phyloP scores from a whole-genome alignment of 2,888 invertebrate species.

The Agonopterix subpropinquella region DNA sequence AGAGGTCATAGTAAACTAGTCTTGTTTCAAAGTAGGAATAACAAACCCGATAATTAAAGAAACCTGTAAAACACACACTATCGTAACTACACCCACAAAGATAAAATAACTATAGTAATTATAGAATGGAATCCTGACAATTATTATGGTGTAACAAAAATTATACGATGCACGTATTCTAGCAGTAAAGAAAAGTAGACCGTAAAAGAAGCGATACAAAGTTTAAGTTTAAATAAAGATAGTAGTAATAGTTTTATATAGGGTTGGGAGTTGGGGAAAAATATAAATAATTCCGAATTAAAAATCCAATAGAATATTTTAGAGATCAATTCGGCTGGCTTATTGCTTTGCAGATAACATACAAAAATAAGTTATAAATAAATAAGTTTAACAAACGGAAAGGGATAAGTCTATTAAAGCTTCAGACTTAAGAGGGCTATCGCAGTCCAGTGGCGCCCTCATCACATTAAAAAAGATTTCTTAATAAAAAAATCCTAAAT shows the following conservation, averaged over 20 bases:
- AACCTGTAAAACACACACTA: constrained; percentile 1
- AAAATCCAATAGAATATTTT: no score
- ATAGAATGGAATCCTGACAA: constrained; percentile 19
- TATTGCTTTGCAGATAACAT: no score
- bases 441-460: no score
- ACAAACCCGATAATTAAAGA: constrained; percentile 4
- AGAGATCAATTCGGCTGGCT: no score
- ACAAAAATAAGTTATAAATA: no score
- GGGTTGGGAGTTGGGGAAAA: neutral
- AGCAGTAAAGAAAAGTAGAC: neutral
- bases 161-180: neutral
- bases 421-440: no score
- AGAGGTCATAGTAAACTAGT: no score
- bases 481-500: no score
- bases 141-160: constrained; percentile 13
- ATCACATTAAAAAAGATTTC: no score
- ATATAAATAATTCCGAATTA: no score
- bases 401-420: no score
- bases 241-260: neutral
- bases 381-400: no score
- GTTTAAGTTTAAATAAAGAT: neutral
- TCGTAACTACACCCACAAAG: constrained; percentile 7
- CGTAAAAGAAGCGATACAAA: neutral
- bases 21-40: neutral
- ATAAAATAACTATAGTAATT: constrained; percentile 14